A percentile compares a stretch with the other conserved stretches of the same genome.
These are phyloP conservation scores for Ophion slaviceki DNA, from an alignment of 2,888 invertebrate genomes.

Conservation along the genomic window DNA sequence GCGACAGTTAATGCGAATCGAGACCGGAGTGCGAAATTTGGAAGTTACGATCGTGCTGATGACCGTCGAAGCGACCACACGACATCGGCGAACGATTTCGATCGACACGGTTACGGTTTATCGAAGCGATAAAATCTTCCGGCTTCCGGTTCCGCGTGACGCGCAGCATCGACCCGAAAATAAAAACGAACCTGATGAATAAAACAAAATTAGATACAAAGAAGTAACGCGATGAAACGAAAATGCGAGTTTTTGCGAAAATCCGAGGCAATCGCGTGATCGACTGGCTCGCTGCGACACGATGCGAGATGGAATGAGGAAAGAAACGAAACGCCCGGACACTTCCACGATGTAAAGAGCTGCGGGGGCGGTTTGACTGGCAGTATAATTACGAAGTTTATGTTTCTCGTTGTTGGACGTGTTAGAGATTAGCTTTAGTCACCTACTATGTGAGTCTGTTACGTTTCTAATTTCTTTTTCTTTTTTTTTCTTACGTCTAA, in stretches of 20 bases:
- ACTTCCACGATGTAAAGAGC: slow-evolving; percentile 56
- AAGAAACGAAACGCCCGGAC: slow-evolving; percentile 30
- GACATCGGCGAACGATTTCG: not conserved
- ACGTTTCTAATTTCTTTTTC: slow-evolving; percentile 68
- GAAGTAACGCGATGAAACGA: not conserved
- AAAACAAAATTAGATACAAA: not conserved
- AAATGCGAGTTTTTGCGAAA: not conserved
- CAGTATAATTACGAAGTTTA: slow-evolving; percentile 73
- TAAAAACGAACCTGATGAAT: not conserved
- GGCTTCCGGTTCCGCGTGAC: not conserved
- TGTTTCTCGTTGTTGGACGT: slow-evolving; percentile 77
- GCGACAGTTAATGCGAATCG: not conserved
- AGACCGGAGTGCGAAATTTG: not conserved
- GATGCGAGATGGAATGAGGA: not conserved
- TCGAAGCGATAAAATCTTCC: not conserved
- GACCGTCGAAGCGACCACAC: not conserved
- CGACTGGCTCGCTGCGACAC: not conserved
- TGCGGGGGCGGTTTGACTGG: slow-evolving; percentile 55
- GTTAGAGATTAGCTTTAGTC: slow-evolving; percentile 73
- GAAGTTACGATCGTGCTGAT: not conserved
- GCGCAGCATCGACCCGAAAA: not conserved
- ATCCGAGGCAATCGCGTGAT: no score
- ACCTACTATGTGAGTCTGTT: slow-evolving; percentile 72
- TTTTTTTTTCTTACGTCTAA: slow-evolving; percentile 51
- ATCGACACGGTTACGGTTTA: not conserved